phyloP scores from a whole-genome alignment of 2,113 vertebrate species.

The Platichthys stellatus region DNA sequence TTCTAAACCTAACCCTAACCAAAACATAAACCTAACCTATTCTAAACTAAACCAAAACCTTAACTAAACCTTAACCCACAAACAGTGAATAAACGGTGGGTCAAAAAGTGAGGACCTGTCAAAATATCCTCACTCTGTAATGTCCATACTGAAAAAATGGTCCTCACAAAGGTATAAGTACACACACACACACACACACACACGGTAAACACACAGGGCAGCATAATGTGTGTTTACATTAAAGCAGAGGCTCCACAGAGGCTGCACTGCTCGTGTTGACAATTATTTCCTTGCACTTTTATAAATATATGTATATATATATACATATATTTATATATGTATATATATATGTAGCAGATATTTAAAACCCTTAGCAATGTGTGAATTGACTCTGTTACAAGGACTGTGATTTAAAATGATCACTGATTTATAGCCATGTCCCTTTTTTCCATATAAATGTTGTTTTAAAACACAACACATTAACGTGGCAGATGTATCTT shows the following conservation, averaged over 20 bases:
- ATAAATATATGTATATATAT: neutral
- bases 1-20: too few relatives aligned
- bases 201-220: neutral
- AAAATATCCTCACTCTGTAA: too few relatives aligned
- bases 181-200: neutral
- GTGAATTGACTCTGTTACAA: neutral
- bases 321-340: neutral
- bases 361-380: neutral
- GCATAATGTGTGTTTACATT: slow-evolving; percentile 21
- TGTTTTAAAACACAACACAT: neutral
- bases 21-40: too few relatives aligned
- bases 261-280: too few relatives aligned
- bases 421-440: neutral
- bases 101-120: neutral
- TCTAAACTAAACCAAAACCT: too few relatives aligned
- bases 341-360: neutral
- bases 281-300: neutral
- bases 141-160: too few relatives aligned
- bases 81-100: too few relatives aligned
- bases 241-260: neutral
- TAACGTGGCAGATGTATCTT: neutral
- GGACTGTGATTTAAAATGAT: rapidly evolving
- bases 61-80: too few relatives aligned
- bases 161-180: neutral
- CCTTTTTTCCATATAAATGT: too few relatives aligned